Base-by-base conservation (phyloP, 2,113 vertebrate species). In the Prietella phreatophila region DNA sequence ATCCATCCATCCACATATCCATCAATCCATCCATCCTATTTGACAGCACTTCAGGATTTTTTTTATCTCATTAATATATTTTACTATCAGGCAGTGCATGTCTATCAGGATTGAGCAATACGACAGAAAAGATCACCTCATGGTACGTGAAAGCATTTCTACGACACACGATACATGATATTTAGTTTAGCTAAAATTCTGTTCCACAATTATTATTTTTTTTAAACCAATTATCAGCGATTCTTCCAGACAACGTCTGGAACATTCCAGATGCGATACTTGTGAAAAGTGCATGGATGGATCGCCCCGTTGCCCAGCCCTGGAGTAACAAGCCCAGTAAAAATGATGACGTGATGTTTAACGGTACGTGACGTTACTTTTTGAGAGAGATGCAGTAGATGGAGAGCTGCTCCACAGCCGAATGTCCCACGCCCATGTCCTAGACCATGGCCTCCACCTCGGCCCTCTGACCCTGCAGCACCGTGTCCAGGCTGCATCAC, bases 341-440 rank as follows among this genome's bases (percentile, higher is more conserved):
- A 60, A 22, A 22, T 0, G 20, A 22, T 1, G 25, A 14, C 4
- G 20, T 76, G 47, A 42, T 14, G 1, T 55, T n/a, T 30, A 17
- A 17, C 1, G 27, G 5, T 30, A 17, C 4, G 78, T 56, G 50
- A 9, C 1, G 95, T 86, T 95, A 99, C 98, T 99, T 99, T 93
- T 99, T 99, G 55, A 99, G 96, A 0, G 98, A 99, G 82, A 99
- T 95, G 58, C 98, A 99, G 93, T 97, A 99, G 91, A 98, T 93
- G 0, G 98, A 97, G 83, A 99, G 96, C 92, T 99, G 98, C 89
- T 99, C 98, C 90, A 99, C 96, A 0, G 97, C 97, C 0, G 96
- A 93, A 73, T 97, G 97, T 85, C 97, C 97, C 0, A 96, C 94
- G 27, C 98, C 98, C 96, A 97, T 98, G 69, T 99, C 97, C 86